phyloP scores from a whole-genome alignment of 23 tunicate species.

The Botrylloides violaceus region DNA sequence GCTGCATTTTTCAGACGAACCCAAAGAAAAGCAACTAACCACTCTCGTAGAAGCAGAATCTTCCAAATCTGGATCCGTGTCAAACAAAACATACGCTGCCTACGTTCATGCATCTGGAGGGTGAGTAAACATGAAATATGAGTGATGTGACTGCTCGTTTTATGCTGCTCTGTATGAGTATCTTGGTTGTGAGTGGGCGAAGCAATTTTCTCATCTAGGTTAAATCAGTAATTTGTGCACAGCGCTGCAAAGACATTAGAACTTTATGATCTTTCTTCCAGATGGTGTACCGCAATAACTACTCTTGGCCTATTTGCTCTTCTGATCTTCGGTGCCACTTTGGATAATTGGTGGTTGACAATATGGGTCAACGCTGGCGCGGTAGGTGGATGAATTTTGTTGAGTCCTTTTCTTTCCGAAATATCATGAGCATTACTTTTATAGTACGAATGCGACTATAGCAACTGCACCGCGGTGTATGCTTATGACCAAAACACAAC shows the following conservation, averaged over 20 bases:
- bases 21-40: background rate
- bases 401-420: background rate
- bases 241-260: no score
- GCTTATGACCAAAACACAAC: no score
- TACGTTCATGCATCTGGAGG: slow-evolving; percentile 82
- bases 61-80: slow-evolving; percentile 28
- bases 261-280: slow-evolving; percentile 6
- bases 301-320: slow-evolving; percentile 10
- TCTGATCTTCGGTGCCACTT: slow-evolving; percentile 47
- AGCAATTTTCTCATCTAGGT: no score
- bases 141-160: no score
- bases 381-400: background rate
- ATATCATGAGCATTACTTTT: no score
- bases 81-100: slow-evolving; percentile 36
- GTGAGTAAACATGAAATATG: no score
- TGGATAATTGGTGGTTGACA: slow-evolving; percentile 80
- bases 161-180: no score
- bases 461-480: background rate
- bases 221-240: no score
- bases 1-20: background rate
- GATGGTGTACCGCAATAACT: slow-evolving; percentile 18
- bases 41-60: slow-evolving; percentile 45
- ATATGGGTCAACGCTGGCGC: slow-evolving; percentile 73
- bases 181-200: no score
- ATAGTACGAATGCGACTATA: background rate